Evolutionary conservation across 2,888 invertebrate genomes (phyloP).

Genomic region (Noctua janthe): DNA sequence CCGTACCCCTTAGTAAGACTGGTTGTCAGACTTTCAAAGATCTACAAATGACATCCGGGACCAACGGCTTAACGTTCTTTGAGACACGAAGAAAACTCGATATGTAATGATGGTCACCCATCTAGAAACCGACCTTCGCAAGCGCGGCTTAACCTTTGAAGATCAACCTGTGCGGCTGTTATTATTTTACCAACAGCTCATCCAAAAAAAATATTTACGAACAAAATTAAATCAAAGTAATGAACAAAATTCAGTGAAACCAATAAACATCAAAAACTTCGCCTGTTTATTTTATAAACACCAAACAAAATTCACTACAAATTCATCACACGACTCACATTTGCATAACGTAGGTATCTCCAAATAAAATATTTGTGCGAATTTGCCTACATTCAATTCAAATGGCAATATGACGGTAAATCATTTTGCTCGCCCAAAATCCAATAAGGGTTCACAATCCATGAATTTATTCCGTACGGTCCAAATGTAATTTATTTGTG

Average conservation of each 20-base stretch:
- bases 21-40: too few relatives aligned
- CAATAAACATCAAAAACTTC: neutral
- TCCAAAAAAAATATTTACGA: too few relatives aligned
- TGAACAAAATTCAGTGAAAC: neutral
- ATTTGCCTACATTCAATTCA: conserved; percentile 31
- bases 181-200: too few relatives aligned
- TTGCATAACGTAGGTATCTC: neutral
- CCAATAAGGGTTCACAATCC: conserved; percentile 30
- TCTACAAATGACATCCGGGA: too few relatives aligned
- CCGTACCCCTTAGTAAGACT: too few relatives aligned
- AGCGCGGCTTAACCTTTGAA: too few relatives aligned
- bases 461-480: conserved; percentile 48
- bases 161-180: too few relatives aligned
- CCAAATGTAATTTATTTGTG: conserved; percentile 61
- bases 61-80: too few relatives aligned
- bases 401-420: conserved; percentile 44
- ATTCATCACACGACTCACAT: conserved; percentile 15
- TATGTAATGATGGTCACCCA: too few relatives aligned
- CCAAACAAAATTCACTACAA: conserved; percentile 4
- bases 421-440: conserved; percentile 24
- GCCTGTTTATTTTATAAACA: neutral
- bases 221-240: neutral
- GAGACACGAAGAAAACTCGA: too few relatives aligned
- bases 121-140: too few relatives aligned
- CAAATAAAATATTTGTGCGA: conserved; percentile 39